phyloP scores from a whole-genome alignment of 2,888 invertebrate genomes.

The Lottia scabra region DNA sequence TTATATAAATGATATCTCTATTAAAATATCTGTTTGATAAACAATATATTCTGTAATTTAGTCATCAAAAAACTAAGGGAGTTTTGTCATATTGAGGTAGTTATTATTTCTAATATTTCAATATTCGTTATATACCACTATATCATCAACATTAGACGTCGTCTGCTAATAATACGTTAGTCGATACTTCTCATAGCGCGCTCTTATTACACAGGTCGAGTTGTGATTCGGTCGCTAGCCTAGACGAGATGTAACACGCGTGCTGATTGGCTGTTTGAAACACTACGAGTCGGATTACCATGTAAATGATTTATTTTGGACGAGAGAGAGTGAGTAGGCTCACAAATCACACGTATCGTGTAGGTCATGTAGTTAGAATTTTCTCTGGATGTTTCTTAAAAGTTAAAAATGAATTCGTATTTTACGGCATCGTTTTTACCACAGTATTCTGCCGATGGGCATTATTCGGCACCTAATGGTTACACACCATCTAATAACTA shows the following conservation, averaged over 20 bases:
- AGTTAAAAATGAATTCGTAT: constrained; percentile 63
- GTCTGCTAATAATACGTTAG: no score
- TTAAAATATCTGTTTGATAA: no score
- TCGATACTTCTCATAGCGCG: not conserved
- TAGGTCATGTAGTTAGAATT: constrained; percentile 61
- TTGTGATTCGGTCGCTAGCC: constrained; percentile 35
- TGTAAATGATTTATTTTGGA: constrained; percentile 60
- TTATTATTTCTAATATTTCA: no score
- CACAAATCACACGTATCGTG: constrained; percentile 61
- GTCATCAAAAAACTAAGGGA: no score
- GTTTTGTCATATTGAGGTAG: no score
- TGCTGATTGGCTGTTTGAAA: constrained; percentile 51
- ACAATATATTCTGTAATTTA: no score
- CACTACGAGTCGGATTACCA: constrained; percentile 47
- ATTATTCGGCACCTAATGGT: constrained; percentile 52
- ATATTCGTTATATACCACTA: no score
- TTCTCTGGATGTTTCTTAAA: constrained; percentile 47
- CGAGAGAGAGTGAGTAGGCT: constrained; percentile 53
- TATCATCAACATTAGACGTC: no score
- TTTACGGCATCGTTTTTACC: constrained; percentile 61
- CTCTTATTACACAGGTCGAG: constrained; percentile 12
- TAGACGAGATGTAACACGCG: constrained; percentile 30
- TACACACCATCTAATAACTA: constrained; percentile 51
- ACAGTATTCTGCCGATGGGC: constrained; percentile 61
- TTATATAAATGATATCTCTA: no score